Evolutionary conservation across 1,140 invertebrate genomes (phyloP).

Genomic region (Bombus waltoni): DNA sequence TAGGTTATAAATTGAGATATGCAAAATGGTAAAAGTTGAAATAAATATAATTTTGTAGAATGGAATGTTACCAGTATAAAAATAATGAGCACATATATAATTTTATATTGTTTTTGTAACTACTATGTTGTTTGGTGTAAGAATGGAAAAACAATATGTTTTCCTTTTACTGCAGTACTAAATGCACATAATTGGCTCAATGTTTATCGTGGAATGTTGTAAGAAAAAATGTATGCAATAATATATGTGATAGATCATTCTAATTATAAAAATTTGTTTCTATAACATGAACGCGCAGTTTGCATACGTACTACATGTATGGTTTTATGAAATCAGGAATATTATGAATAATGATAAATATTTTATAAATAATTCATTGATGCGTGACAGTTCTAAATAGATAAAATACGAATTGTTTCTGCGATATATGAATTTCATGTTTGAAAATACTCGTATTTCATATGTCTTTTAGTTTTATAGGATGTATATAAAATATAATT

Average conservation of each 20-base stretch:
- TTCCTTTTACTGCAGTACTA: conserved; percentile 3
- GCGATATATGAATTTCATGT: conserved; percentile 40
- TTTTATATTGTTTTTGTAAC: conserved; percentile 34
- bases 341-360: not conserved
- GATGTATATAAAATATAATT: conserved; percentile 32
- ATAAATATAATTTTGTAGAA: conserved; percentile 19
- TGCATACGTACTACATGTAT: conserved; percentile 3
- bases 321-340: conserved; percentile 12
- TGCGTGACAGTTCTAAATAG: not conserved
- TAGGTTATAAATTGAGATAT: not conserved
- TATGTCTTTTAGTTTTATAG: conserved; percentile 30
- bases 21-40: not conserved
- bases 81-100: not conserved
- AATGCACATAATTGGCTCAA: not conserved
- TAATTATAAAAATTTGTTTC: conserved; percentile 17
- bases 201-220: not conserved
- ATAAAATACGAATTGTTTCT: conserved; percentile 34
- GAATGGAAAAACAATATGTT: not conserved
- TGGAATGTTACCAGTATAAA: conserved; percentile 20
- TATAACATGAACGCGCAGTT: not conserved
- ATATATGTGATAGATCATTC: not conserved
- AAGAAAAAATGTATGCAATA: not conserved
- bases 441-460: conserved; percentile 44
- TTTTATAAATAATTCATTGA: conserved; percentile 11
- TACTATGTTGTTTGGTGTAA: not conserved